phyloP scores from a whole-genome alignment of 2,888 invertebrate genomes.

The Stenotaenia linearis region DNA sequence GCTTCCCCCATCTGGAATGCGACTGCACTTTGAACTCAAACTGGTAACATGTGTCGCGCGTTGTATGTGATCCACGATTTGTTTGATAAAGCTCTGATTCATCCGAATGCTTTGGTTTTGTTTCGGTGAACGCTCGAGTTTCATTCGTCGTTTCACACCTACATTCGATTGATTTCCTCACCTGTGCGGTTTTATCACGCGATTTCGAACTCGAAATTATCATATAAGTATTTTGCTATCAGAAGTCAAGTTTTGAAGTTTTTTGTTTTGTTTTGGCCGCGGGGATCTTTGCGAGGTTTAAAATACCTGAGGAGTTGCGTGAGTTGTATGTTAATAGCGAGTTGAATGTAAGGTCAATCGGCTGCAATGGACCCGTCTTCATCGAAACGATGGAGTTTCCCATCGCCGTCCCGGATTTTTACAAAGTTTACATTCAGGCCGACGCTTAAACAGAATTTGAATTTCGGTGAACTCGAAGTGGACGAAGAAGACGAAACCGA shows the following conservation, averaged over 20 bases:
- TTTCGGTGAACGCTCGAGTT: neutral
- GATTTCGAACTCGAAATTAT: neutral
- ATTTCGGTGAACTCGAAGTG: neutral
- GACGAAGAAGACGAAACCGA: neutral
- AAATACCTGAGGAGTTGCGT: conserved; percentile 5
- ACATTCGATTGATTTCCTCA: neutral
- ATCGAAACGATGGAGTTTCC: conserved; percentile 30
- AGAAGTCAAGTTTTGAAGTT: too few relatives aligned
- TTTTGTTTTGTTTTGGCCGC: neutral
- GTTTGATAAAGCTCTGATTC: neutral
- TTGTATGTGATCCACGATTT: neutral
- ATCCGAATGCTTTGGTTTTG: neutral
- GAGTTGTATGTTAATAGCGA: neutral
- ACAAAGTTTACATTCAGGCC: neutral
- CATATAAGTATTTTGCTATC: neutral
- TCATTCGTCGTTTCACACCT: neutral
- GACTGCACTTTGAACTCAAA: neutral
- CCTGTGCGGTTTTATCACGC: neutral
- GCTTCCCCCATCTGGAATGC: neutral
- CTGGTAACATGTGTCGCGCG: neutral
- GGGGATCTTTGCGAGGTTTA: neutral
- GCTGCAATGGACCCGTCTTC: conserved; percentile 24
- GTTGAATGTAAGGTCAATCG: neutral
- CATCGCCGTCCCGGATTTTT: conserved; percentile 1
- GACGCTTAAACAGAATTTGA: neutral